Evolutionary conservation across 2,113 vertebrate genomes (phyloP), one percentile per base, ranked within the genome.

Genomic region (Cryptotis parvus): DNA sequence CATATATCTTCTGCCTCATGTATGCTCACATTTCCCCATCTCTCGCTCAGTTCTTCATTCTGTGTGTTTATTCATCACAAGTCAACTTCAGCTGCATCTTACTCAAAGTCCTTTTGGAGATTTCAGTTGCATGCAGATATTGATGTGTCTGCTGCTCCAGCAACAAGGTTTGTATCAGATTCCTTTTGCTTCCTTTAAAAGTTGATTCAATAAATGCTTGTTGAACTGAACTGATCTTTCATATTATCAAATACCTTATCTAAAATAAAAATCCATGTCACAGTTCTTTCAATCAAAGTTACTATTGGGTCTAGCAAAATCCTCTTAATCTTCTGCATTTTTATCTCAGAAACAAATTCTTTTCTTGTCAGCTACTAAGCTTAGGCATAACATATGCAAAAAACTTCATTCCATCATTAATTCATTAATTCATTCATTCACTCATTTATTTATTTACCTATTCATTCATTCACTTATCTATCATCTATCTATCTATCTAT

Each of bases 171-270:
- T 77, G 18, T 29, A 77, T 43, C 31, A 61, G 14, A 73, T 9
- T 70, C 8, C 55, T 84, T 90, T 61, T 61, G 29, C 55, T 92
- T 18, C 15, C 45, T 89, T 66, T 49, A 72, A 9, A 84, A 80
- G 24, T 6, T n/a, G 39, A 85, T 22, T 75, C 63, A 88, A 24
- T 29, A 58, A 66, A 33, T 72, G 26, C 33, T 61, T 81, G 45
- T 58, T 35, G 10, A 45, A 6, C 31, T 61, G 82, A 91, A 68
- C 4, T 80, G 33, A 79, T 89, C 22, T 31, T 89, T 86, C 52
- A 73, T 20, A 0, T 45, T 41, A 26, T 91, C 26, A 81, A 37
- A 65, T 52, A 55, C n/a, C 27, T 4, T 81, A 68, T 88, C 24
- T 35, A 45, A 35, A 86, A 88, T 18, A 49, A 45, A 1, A 35